These are phyloP conservation scores for Tapirus indicus DNA, from an alignment of 2,797 vertebrate genomes.

Conservation along the genomic window DNA sequence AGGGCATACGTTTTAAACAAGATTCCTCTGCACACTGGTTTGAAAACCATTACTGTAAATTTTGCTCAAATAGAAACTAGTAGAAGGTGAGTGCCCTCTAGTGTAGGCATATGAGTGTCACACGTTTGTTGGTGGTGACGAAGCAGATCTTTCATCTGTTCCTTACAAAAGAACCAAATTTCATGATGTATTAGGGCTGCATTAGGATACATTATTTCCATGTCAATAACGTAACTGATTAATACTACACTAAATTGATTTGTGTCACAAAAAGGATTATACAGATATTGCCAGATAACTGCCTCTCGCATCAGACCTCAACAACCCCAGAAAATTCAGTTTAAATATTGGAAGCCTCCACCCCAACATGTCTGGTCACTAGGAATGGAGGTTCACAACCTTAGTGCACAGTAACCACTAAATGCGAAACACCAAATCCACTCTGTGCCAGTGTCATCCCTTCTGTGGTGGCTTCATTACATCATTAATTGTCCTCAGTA, in stretches of 20 bases:
- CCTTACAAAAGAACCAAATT: not conserved
- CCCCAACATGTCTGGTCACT: not conserved
- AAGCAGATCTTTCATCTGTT: not conserved
- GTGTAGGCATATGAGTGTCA: not conserved
- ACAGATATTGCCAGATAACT: not conserved
- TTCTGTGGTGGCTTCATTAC: not conserved
- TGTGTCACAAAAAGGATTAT: slow-evolving; percentile 1
- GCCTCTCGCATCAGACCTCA: not conserved
- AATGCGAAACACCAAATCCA: not conserved
- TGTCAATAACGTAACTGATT: not conserved
- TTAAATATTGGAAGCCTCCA: not conserved
- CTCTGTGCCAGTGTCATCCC: not conserved
- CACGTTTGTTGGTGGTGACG: not conserved
- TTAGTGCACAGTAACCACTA: not conserved
- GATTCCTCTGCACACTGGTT: not conserved
- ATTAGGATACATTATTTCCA: slow-evolving; percentile 1
- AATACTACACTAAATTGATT: not conserved
- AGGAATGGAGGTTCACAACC: not conserved
- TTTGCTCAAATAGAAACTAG: not conserved
- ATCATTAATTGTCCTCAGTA: not conserved
- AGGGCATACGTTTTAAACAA: not conserved
- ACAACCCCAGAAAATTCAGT: not conserved
- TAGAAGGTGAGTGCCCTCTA: slow-evolving; percentile 47
- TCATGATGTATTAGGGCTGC: not conserved
- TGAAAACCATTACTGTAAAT: not conserved